These are phyloP conservation scores for Cetoscarus ocellatus DNA, from an alignment of 2,797 vertebrate species.

Conservation along the genomic window DNA sequence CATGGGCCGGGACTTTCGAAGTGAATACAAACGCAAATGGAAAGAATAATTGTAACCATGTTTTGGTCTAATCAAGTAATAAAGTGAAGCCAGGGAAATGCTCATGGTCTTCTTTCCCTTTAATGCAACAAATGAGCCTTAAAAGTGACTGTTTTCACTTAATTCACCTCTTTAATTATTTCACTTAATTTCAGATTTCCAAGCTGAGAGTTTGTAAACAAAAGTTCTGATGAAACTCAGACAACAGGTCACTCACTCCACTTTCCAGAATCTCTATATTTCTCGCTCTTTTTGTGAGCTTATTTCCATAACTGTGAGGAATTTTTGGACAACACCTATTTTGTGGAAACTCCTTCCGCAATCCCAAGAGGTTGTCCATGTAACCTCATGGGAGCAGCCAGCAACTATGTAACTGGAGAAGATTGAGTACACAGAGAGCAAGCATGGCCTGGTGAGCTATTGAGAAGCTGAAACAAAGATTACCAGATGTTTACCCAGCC, in stretches of 20 bases:
- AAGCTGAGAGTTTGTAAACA: slow-evolving; percentile 38
- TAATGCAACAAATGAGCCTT: slow-evolving; percentile 1
- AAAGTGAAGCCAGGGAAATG: slow-evolving; percentile 42
- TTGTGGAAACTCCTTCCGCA: slow-evolving; percentile 82
- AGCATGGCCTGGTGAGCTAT: slow-evolving; percentile 80
- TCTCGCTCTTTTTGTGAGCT: slow-evolving; percentile 72
- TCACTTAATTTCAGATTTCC: slow-evolving; percentile 22
- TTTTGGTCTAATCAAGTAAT: slow-evolving; percentile 53
- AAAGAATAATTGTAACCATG: slow-evolving; percentile 70
- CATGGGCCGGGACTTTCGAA: slow-evolving; percentile 61
- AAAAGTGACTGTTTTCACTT: not conserved
- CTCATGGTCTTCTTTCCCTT: slow-evolving; percentile 11
- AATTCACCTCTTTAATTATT: slow-evolving; percentile 30
- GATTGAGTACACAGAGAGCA: slow-evolving; percentile 75
- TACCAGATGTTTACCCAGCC: slow-evolving; percentile 83
- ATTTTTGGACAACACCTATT: slow-evolving; percentile 87
- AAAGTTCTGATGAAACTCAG: slow-evolving; percentile 21
- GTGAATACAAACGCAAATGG: slow-evolving; percentile 58
- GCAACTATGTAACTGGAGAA: slow-evolving; percentile 83
- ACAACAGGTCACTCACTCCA: slow-evolving; percentile 30
- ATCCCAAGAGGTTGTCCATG: slow-evolving; percentile 79
- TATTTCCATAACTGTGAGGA: slow-evolving; percentile 83
- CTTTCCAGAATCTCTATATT: slow-evolving; percentile 39
- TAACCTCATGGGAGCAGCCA: slow-evolving; percentile 77
- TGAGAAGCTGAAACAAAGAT: slow-evolving; percentile 82